phyloP scores from a whole-genome alignment of 2,888 invertebrate species.

The Galeopsomyia nigrocyanea region DNA sequence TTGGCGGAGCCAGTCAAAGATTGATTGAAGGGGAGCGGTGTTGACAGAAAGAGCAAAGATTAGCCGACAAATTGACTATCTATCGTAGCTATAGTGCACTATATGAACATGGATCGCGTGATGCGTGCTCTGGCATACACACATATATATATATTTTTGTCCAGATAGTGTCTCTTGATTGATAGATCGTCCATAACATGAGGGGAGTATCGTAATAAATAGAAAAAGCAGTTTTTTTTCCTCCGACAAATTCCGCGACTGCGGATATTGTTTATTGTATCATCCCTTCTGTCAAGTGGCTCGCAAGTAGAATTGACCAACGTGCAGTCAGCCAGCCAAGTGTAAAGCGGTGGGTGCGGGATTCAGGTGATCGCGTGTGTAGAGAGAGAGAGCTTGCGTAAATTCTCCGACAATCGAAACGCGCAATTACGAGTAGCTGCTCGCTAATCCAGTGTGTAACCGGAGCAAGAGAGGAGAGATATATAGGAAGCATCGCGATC shows the following conservation, averaged over 20 bases:
- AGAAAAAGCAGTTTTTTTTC: too few species aligned
- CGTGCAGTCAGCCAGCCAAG: too few species aligned
- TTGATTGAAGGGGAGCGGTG: too few species aligned
- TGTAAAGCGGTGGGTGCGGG: too few species aligned
- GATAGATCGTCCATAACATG: conserved; percentile 13
- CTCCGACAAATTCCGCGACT: too few species aligned
- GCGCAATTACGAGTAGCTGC: conserved; percentile 16
- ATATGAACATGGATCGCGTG: neutral
- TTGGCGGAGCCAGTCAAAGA: too few species aligned
- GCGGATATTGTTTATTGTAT: neutral
- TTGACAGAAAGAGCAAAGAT: conserved; percentile 37
- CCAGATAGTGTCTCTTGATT: conserved; percentile 27
- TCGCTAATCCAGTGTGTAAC: conserved; percentile 4
- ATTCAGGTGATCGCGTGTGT: neutral
- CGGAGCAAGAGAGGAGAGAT: neutral
- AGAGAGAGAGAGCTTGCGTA: neutral
- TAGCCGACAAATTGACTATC: conserved; percentile 53
- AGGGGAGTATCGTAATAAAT: too few species aligned
- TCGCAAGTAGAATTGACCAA: too few species aligned
- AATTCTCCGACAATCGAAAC: conserved; percentile 4
- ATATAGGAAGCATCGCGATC: neutral
- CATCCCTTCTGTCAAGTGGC: neutral
- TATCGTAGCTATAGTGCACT: conserved; percentile 48
- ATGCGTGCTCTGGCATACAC: neutral
- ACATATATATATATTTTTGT: neutral